phyloP scores from a whole-genome alignment of 2,797 vertebrate species.

The Epinephelus malabaricus region DNA sequence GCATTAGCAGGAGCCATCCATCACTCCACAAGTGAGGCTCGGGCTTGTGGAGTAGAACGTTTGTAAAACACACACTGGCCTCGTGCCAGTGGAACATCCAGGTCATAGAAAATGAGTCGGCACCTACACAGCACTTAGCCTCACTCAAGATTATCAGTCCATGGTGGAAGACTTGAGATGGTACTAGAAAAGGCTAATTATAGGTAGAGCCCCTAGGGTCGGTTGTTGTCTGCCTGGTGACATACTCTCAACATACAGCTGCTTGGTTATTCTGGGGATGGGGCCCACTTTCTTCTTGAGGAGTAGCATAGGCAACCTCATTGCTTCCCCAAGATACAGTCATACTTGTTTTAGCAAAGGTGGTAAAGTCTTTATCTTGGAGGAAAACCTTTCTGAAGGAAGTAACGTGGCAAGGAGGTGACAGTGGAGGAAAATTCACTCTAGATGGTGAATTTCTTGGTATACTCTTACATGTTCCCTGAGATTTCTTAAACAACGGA shows the following conservation, averaged over 20 bases:
- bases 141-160: slow-evolving; percentile 55
- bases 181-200: slow-evolving; percentile 77
- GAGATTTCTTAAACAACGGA: slow-evolving; percentile 9
- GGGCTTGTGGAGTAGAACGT: slow-evolving; percentile 19
- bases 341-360: not conserved
- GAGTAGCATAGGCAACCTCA: not conserved
- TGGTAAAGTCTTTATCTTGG: not conserved
- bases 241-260: slow-evolving; percentile 57
- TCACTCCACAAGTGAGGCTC: slow-evolving; percentile 47
- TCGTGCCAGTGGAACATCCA: slow-evolving; percentile 61
- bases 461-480: not conserved
- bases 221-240: slow-evolving; percentile 69
- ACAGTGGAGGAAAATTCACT: not conserved
- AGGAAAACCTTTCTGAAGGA: not conserved
- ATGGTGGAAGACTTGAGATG: slow-evolving; percentile 47
- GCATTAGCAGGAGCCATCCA: slow-evolving; percentile 52
- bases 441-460: slow-evolving; percentile 3
- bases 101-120: slow-evolving; percentile 54
- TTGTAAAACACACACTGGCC: slow-evolving; percentile 59
- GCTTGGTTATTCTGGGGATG: slow-evolving; percentile 49
- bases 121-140: slow-evolving; percentile 51
- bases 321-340: not conserved
- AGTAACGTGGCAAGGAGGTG: not conserved
- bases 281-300: slow-evolving; percentile 12
- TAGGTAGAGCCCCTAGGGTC: slow-evolving; percentile 65